These are phyloP conservation scores for Pseudomyrmex sp. DNA, from an alignment of 1,140 invertebrate species.

Conservation along the genomic window DNA sequence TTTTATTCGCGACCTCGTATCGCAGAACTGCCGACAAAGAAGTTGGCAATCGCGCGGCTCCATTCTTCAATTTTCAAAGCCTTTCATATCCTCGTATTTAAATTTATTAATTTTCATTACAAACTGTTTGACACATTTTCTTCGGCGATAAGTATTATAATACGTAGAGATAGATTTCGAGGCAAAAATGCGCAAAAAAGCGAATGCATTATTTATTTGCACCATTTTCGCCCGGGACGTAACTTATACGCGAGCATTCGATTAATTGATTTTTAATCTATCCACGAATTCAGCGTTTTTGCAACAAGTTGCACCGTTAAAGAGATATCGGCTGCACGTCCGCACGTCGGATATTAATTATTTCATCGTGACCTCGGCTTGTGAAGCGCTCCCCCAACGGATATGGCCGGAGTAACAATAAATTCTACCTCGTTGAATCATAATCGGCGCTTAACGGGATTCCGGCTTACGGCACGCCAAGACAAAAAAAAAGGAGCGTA, in stretches of 20 bases:
- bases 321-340: slow-evolving; percentile 1
- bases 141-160: no score
- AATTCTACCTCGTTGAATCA: slow-evolving; percentile 47
- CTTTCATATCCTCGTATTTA: no score
- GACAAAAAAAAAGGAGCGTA: background rate
- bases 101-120: no score
- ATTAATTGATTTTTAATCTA: slow-evolving; percentile 41
- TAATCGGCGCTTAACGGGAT: slow-evolving; percentile 47
- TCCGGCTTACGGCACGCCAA: background rate
- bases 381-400: background rate
- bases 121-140: no score
- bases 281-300: slow-evolving; percentile 36
- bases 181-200: background rate
- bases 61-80: no score
- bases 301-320: slow-evolving; percentile 42
- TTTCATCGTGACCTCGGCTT: slow-evolving; percentile 26
- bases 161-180: background rate
- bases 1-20: background rate
- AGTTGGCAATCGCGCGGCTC: no score
- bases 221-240: background rate
- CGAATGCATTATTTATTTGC: background rate
- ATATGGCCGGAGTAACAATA: slow-evolving; percentile 11
- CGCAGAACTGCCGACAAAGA: no score
- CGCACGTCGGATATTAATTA: slow-evolving; percentile 43
- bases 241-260: slow-evolving; percentile 13